These are phyloP conservation scores for Schizotus pectinicornis DNA, from an alignment of 2,888 invertebrate genomes.

Conservation along the genomic window DNA sequence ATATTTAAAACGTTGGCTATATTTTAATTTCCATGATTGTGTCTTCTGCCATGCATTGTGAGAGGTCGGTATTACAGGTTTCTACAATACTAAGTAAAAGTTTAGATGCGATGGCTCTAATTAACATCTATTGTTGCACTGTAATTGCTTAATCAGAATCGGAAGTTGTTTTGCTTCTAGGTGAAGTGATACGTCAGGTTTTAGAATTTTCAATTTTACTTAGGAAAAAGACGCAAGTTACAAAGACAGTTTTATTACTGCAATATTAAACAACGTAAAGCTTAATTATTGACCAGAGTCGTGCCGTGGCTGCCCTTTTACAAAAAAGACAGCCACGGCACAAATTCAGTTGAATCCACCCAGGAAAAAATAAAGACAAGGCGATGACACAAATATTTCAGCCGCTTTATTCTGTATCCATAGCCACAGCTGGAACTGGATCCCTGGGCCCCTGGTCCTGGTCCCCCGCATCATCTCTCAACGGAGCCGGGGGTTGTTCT, in stretches of 20 bases:
- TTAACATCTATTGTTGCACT: too few species aligned
- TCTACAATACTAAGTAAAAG: too few species aligned
- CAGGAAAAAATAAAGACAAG: conserved; percentile 15
- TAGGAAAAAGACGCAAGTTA: neutral
- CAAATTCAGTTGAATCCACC: conserved; percentile 25
- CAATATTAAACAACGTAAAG: neutral
- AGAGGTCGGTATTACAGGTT: too few species aligned
- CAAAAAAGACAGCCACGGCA: conserved; percentile 52
- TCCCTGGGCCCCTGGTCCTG: conserved; percentile 55
- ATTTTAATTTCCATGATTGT: too few species aligned
- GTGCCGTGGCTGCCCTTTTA: conserved; percentile 46
- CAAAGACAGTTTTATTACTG: neutral
- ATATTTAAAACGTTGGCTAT: too few species aligned
- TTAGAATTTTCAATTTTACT: too few species aligned
- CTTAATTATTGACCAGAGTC: neutral
- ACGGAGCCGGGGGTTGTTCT: conserved; percentile 39
- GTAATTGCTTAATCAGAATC: too few species aligned
- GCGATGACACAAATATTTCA: neutral
- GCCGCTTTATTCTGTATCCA: conserved; percentile 59
- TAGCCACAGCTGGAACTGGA: conserved; percentile 60
- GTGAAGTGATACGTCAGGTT: too few species aligned
- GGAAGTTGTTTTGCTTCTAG: too few species aligned
- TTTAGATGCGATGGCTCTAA: too few species aligned
- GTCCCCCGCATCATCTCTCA: conserved; percentile 55
- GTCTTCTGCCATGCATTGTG: too few species aligned